Evolutionary conservation across 2,113 vertebrate genomes (phyloP), one percentile per base, ranked within the genome.

Genomic region (Triplophysa rosa): DNA sequence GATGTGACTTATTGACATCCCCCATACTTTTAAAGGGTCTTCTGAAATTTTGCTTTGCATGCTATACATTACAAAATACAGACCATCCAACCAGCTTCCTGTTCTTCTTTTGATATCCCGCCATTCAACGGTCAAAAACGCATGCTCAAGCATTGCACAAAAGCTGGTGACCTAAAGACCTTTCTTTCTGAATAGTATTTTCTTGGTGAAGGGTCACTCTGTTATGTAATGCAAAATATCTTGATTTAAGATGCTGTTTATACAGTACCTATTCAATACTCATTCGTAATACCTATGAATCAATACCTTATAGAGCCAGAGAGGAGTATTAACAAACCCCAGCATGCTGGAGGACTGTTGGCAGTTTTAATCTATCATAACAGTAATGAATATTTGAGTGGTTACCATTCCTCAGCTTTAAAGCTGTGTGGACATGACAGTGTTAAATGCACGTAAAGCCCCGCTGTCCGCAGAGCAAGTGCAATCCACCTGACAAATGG

Each of bases 401-500:
- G 77, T 77, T 73, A 79, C 54, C 54, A 70, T 74, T 78, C 56
- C 80, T 79, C 72, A 69, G 77, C 6, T 65, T 67, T 71, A 72
- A 77, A 72, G 54, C 67, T 33, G 40, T 79, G 62, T 23, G 47
- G 76, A 82, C 66, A 59, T 67, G 66, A 45, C 63, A 49, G 33
- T 71, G 70, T 58, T 80, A 69, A 82, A 72, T 78, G 67, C 68
- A 29, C 68, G 82, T 14, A 68, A 77, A 78, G 40, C 21, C 16
- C 54, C 47, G 23, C 21, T 64, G 17, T 77, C 56, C 56, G 61
- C 52, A 54, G 59, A 19, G 40, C 67, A 62, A 26, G 49, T 37
- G 29, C 42, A 72, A 63, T 75, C 64, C 63, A 79, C 76, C 79
- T 85, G 83, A 84, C 83, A 81, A 84, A 85, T 78, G 68, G 76